These are phyloP conservation scores for Hyposoter didymator DNA, from an alignment of 2,888 invertebrate genomes.

Conservation along the genomic window DNA sequence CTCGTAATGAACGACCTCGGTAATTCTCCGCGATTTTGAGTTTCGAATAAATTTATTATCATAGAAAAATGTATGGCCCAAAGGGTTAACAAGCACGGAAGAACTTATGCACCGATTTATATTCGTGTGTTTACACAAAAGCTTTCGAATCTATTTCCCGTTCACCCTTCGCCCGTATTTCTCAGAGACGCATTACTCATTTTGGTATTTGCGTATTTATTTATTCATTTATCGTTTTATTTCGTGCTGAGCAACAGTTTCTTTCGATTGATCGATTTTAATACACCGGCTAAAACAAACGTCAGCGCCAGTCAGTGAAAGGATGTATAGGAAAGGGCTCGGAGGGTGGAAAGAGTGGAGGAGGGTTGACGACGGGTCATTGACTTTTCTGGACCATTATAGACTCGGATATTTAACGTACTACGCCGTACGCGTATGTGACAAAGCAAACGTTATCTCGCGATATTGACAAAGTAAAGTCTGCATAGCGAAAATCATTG, in stretches of 20 bases:
- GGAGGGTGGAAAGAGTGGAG: slow-evolving; percentile 8
- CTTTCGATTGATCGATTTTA: slow-evolving; percentile 65
- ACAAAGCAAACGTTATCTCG: slow-evolving; percentile 7
- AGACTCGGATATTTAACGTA: slow-evolving; percentile 51
- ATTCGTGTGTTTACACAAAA: background rate
- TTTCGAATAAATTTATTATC: background rate
- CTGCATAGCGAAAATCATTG: slow-evolving; percentile 11
- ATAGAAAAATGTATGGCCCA: background rate
- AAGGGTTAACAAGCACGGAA: background rate
- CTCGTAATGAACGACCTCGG: background rate
- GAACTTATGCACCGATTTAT: background rate
- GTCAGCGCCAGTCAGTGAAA: background rate
- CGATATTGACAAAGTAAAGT: slow-evolving; percentile 17
- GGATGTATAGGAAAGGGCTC: background rate
- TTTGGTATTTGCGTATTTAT: slow-evolving; percentile 49
- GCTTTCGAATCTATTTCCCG: slow-evolving; percentile 24
- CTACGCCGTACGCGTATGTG: slow-evolving; percentile 11
- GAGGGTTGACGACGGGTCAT: slow-evolving; percentile 50
- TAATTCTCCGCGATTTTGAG: background rate
- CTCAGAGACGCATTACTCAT: slow-evolving; percentile 28
- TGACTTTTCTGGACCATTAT: slow-evolving; percentile 67
- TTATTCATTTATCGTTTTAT: slow-evolving; percentile 58
- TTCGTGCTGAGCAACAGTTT: slow-evolving; percentile 63
- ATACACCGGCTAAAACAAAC: slow-evolving; percentile 41
- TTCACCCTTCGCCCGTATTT: background rate